Conservation (phyloP, 2,888 invertebrate genomes). For the Sussaba pulchella region DNA sequence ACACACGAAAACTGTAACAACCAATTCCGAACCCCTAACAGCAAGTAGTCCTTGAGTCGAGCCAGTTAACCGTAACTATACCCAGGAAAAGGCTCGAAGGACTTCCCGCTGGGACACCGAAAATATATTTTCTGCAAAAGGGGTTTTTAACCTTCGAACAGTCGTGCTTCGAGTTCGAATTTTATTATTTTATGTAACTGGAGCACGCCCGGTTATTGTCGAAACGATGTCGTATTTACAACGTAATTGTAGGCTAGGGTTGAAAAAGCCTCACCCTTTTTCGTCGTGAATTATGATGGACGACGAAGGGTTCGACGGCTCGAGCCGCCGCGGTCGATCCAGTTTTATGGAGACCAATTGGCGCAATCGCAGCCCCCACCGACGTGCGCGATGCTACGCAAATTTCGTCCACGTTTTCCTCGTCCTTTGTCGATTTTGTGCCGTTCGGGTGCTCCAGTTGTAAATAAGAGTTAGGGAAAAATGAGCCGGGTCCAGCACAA, state of each 20-base stretch:
- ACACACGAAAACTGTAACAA: not conserved
- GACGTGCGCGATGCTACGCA: conserved; percentile 69
- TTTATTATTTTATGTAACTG: conserved; percentile 80
- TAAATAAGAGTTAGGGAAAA: conserved; percentile 77
- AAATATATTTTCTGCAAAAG: conserved; percentile 74
- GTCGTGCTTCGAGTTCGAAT: conserved; percentile 51
- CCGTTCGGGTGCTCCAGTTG: conserved; percentile 78
- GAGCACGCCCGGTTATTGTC: conserved; percentile 76
- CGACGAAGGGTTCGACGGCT: conserved; percentile 56
- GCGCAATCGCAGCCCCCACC: conserved; percentile 66
- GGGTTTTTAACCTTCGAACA: conserved; percentile 74
- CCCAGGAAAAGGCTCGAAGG: conserved; percentile 35
- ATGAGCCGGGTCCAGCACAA: conserved; percentile 54
- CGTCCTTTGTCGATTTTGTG: conserved; percentile 33
- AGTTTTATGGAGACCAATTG: conserved; percentile 71
- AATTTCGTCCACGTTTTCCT: conserved; percentile 67
- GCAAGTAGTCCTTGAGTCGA: conserved; percentile 39
- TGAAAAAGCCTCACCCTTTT: conserved; percentile 80
- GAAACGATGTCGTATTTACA: conserved; percentile 74
- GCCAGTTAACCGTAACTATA: not conserved
- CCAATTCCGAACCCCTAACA: not conserved
- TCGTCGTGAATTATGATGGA: conserved; percentile 74
- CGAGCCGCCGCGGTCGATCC: conserved; percentile 39
- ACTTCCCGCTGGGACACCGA: conserved; percentile 60
- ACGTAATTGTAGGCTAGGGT: conserved; percentile 81